A percentile compares a stretch with the other conserved stretches of the same genome.
phyloP scores from a whole-genome alignment of 2,113 vertebrate species.

The Corynorhinus townsendii region DNA sequence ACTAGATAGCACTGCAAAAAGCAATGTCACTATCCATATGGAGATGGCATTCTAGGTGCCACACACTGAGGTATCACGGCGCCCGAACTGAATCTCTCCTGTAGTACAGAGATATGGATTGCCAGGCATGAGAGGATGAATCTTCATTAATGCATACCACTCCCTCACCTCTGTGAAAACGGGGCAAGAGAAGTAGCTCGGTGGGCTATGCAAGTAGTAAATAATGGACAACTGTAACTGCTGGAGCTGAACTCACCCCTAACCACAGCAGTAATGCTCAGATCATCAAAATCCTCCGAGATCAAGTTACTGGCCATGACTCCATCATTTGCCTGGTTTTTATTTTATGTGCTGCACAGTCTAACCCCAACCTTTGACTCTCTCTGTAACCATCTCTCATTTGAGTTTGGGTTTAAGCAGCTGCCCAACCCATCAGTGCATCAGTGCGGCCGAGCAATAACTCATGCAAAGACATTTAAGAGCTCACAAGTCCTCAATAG shows the following conservation, averaged over 20 bases:
- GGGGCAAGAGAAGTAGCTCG: not conserved
- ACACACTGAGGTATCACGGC: not conserved
- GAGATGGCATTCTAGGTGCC: not conserved
- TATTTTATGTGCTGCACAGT: constrained; percentile 2
- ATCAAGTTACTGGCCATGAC: constrained; percentile 56
- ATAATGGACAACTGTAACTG: not conserved
- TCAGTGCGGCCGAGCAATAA: not conserved
- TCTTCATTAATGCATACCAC: not conserved
- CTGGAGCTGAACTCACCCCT: not conserved
- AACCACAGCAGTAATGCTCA: constrained; percentile 30
- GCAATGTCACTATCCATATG: not conserved
- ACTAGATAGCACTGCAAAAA: not conserved
- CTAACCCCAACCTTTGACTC: constrained; percentile 49
- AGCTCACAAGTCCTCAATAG: not conserved
- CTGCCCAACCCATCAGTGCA: constrained; percentile 33
- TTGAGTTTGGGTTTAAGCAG: constrained; percentile 67
- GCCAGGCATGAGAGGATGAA: not conserved
- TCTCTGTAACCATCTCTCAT: constrained; percentile 41
- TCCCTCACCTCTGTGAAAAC: not conserved
- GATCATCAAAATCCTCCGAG: constrained; percentile 48
- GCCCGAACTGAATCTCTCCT: not conserved
- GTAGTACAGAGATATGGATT: not conserved
- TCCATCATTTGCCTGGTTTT: constrained; percentile 32
- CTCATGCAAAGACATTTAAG: not conserved
- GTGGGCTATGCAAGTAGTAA: not conserved